Evolutionary conservation across 2,888 invertebrate genomes (phyloP).

Genomic region (Argyresthia goedartella): DNA sequence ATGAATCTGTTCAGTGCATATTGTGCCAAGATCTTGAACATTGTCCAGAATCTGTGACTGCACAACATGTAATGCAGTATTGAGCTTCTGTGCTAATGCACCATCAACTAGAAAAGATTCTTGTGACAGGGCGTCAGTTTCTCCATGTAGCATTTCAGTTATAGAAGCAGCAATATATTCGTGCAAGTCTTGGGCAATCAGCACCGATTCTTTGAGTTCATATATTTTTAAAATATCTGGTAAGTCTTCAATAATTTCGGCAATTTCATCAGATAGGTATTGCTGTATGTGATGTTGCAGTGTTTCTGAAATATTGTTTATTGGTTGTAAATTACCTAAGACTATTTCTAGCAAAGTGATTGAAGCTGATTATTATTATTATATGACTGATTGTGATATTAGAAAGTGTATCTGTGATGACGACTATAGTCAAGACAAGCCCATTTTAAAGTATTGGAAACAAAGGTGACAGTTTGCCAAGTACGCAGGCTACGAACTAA

Average conservation of each 20-base stretch:
- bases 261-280: background rate
- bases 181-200: background rate
- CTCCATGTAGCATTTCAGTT: background rate
- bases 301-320: background rate
- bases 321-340: too few species aligned
- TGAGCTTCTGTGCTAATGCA: background rate
- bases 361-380: too few species aligned
- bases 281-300: background rate
- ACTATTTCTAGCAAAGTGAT: too few species aligned
- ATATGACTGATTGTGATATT: too few species aligned
- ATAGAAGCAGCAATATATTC: background rate
- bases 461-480: too few species aligned
- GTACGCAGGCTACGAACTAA: too few species aligned
- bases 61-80: background rate
- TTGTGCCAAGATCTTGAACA: slow-evolving; percentile 23
- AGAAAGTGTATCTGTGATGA: too few species aligned
- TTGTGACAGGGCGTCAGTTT: background rate
- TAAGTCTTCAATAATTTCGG: background rate
- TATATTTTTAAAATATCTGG: background rate
- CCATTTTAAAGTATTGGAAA: too few species aligned
- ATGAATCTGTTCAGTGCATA: too few species aligned
- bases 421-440: too few species aligned
- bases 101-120: background rate
- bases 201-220: background rate
- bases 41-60: slow-evolving; percentile 17